phyloP scores from a whole-genome alignment of 2,888 invertebrate genomes.

The Polydrusus tereticollis region DNA sequence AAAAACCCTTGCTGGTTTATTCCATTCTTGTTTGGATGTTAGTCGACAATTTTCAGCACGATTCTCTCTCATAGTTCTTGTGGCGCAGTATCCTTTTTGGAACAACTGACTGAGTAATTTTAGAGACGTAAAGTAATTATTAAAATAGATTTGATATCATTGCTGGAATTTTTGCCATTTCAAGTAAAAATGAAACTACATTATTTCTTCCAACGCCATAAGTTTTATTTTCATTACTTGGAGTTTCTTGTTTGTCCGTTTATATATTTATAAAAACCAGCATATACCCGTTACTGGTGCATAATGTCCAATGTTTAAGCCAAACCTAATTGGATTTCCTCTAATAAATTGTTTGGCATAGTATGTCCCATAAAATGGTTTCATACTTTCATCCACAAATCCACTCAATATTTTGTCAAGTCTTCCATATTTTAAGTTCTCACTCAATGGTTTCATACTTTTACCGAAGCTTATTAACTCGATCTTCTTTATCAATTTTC shows the following conservation, averaged over 20 bases:
- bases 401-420: constrained; percentile 31
- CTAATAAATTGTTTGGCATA: constrained; percentile 52
- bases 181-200: constrained; percentile 39
- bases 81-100: constrained; percentile 28
- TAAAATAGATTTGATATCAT: constrained; percentile 28
- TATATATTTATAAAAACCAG: constrained; percentile 52
- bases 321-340: constrained; percentile 54
- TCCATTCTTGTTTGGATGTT: constrained; percentile 14
- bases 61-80: constrained; percentile 40
- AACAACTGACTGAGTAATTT: constrained; percentile 22
- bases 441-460: constrained; percentile 29
- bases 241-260: constrained; percentile 47
- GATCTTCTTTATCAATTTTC: constrained; percentile 37
- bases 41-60: constrained; percentile 24
- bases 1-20: constrained; percentile 4
- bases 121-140: constrained; percentile 38
- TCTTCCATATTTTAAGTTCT: constrained; percentile 27
- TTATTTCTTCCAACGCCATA: constrained; percentile 52
- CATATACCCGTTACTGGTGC: constrained; percentile 51
- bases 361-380: constrained; percentile 53
- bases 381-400: constrained; percentile 54
- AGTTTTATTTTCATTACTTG: constrained; percentile 25
- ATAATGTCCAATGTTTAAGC: constrained; percentile 54
- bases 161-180: constrained; percentile 11
- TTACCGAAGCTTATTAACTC: constrained; percentile 41